phyloP scores from a whole-genome alignment of 2,797 vertebrate species.

The Chlorospingus semifuscus region DNA sequence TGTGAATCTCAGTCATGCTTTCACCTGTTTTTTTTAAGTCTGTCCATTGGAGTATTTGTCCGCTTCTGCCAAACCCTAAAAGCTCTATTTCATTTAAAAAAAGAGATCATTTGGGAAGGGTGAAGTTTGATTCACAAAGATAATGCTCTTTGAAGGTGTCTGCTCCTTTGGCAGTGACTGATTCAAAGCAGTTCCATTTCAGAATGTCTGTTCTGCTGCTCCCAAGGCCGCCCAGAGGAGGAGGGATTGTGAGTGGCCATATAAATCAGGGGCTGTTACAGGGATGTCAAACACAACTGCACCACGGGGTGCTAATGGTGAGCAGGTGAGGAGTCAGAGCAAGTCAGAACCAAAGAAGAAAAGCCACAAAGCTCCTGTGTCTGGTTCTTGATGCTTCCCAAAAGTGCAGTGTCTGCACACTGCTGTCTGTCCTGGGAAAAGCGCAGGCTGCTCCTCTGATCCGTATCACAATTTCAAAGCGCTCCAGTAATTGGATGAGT shows the following conservation, averaged over 20 bases:
- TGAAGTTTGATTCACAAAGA: slow-evolving; percentile 16
- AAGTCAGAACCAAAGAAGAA: slow-evolving; percentile 1
- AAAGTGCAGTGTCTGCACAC: slow-evolving; percentile 22
- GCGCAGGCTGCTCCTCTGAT: not conserved
- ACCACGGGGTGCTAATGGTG: not conserved
- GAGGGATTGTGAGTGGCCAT: not conserved
- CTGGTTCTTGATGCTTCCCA: slow-evolving; percentile 19
- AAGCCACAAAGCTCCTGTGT: slow-evolving; percentile 43
- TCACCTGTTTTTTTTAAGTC: not conserved
- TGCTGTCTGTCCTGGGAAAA: not conserved
- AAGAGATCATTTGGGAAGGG: not conserved
- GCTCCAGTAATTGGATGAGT: not conserved
- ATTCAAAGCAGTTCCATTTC: not conserved
- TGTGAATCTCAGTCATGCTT: not conserved
- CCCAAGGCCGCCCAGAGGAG: not conserved
- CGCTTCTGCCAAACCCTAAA: not conserved
- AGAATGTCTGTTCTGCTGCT: not conserved
- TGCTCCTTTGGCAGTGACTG: slow-evolving; percentile 5
- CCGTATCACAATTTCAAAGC: slow-evolving; percentile 29
- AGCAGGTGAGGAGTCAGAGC: slow-evolving; percentile 48
- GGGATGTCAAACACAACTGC: slow-evolving; percentile 9
- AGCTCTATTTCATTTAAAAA: slow-evolving; percentile 1
- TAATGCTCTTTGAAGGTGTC: slow-evolving; percentile 28
- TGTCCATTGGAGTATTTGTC: not conserved
- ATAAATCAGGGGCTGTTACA: slow-evolving; percentile 37